Evolutionary conservation across 2,113 vertebrate species (phyloP).

Genomic region (Amazona vittata): DNA sequence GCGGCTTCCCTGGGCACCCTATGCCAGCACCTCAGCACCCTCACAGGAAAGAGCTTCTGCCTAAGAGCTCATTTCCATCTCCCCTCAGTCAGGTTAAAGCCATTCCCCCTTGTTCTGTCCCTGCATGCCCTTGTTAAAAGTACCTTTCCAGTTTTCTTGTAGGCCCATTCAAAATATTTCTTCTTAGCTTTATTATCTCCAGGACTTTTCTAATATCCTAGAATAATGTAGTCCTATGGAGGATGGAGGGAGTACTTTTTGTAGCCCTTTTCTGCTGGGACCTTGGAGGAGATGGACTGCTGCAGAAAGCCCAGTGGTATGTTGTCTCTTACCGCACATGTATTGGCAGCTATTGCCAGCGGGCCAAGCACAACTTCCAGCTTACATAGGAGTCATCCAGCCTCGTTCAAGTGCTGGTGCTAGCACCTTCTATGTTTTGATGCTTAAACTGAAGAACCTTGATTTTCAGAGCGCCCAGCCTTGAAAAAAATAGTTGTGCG

Average conservation of each 20-base stretch:
- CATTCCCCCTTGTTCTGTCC: not conserved
- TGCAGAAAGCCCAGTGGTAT: not conserved
- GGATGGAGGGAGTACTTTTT: not conserved
- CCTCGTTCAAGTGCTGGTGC: not conserved
- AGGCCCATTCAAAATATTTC: not conserved
- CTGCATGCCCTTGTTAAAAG: not conserved
- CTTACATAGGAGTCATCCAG: not conserved
- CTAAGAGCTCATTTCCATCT: not conserved
- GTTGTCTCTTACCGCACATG: rapidly evolving
- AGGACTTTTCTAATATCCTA: not conserved
- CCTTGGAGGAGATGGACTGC: not conserved
- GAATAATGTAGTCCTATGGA: not conserved
- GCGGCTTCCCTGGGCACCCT: not conserved
- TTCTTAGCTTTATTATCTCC: not conserved
- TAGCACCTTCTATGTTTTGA: not conserved
- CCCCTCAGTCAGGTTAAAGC: not conserved
- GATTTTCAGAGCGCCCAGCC: not conserved
- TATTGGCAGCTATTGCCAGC: not conserved
- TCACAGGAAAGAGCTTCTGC: not conserved
- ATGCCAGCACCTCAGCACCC: not conserved
- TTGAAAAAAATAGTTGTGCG: not conserved
- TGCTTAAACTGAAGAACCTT: not conserved
- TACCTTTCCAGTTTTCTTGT: not conserved
- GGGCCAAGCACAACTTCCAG: not conserved
- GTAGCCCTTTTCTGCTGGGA: not conserved